Percentiles rank a stretch among this genome's conserved stretches.
Conservation (phyloP, 2,888 invertebrate species). For the Willowsia nigromaculata region DNA sequence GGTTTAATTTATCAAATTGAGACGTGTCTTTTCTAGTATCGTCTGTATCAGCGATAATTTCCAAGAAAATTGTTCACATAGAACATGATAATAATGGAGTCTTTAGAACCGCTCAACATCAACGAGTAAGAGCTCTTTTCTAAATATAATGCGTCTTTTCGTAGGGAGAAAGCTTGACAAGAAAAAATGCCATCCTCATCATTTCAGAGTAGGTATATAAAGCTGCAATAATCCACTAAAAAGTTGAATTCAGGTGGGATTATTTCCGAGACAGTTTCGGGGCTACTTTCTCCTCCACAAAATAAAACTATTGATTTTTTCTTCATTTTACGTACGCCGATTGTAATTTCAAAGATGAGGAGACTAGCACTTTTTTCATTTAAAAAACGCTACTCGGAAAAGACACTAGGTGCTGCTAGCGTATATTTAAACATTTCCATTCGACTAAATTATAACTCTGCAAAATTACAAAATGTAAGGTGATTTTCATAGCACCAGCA, state of each 20-base stretch:
- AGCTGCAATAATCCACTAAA: constrained; percentile 35
- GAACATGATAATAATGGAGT: not conserved
- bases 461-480: too few species aligned
- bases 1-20: constrained; percentile 29
- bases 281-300: not conserved
- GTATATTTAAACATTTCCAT: not conserved
- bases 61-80: not conserved
- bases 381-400: not conserved
- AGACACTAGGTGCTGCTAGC: not conserved
- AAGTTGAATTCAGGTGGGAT: constrained; percentile 32
- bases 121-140: not conserved
- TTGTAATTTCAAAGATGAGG: not conserved
- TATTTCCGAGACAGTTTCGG: not conserved
- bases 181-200: not conserved
- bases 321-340: not conserved
- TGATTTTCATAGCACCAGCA: too few species aligned
- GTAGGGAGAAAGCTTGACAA: not conserved
- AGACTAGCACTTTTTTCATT: not conserved
- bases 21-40: not conserved
- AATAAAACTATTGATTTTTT: constrained; percentile 5
- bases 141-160: not conserved
- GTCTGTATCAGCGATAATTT: not conserved
- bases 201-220: not conserved
- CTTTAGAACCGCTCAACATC: not conserved
- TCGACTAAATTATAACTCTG: too few species aligned